phyloP scores from a whole-genome alignment of 2,888 invertebrate species.

The Erebia epiphron region DNA sequence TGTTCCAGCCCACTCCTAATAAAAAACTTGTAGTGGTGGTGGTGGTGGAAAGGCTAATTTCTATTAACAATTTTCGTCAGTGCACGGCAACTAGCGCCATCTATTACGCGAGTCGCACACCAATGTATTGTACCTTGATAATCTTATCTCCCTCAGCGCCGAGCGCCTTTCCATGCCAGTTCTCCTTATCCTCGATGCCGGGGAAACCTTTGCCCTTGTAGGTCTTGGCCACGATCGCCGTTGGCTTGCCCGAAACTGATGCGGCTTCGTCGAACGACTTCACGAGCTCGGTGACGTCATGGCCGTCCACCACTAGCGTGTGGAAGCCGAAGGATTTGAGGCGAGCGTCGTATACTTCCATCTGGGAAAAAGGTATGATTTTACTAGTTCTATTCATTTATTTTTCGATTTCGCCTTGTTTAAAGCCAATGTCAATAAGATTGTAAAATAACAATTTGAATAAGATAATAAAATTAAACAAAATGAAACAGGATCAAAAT shows the following conservation, averaged over 20 bases:
- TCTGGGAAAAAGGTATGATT: constrained; percentile 48
- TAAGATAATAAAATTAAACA: too few species aligned
- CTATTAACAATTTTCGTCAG: background rate
- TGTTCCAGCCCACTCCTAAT: too few species aligned
- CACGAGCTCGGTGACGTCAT: constrained; percentile 94
- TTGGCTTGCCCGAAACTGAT: constrained; percentile 90
- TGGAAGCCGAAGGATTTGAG: constrained; percentile 96
- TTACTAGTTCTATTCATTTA: too few species aligned
- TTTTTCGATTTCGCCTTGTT: too few species aligned
- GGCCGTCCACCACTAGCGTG: constrained; percentile 97
- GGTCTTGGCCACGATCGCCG: constrained; percentile 97
- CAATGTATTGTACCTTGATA: background rate
- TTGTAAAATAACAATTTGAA: too few species aligned
- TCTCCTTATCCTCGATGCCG: constrained; percentile 95
- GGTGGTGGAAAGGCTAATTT: too few species aligned
- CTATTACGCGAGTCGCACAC: too few species aligned
- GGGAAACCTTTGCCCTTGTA: constrained; percentile 96
- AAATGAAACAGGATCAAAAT: too few species aligned
- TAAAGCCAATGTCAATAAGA: too few species aligned
- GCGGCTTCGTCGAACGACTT: constrained; percentile 94
- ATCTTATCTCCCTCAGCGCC: constrained; percentile 78
- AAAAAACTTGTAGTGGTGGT: too few species aligned
- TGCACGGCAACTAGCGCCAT: background rate
- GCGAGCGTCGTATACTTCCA: constrained; percentile 92
- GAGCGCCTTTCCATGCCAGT: constrained; percentile 99